These are phyloP conservation scores for Rhagium mordax DNA, from an alignment of 2,888 invertebrate genomes.

Conservation along the genomic window DNA sequence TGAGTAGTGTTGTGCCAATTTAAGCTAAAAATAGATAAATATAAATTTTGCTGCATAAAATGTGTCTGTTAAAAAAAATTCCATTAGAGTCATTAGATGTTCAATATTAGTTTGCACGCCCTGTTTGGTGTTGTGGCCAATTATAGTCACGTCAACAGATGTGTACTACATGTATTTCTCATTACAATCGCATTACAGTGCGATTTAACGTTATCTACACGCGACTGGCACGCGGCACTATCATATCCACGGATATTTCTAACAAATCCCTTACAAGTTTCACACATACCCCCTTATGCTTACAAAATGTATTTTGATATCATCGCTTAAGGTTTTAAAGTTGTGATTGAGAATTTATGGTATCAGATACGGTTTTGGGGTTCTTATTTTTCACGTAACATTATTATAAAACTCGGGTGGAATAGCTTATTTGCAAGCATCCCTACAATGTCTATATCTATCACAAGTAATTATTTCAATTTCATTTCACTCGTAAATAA, in stretches of 20 bases:
- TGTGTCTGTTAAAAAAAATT: too few relatives aligned
- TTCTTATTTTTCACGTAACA: constrained; percentile 41
- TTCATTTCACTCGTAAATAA: too few relatives aligned
- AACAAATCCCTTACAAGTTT: constrained; percentile 33
- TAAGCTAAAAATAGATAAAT: too few relatives aligned
- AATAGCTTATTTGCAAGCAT: not conserved
- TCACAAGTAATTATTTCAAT: too few relatives aligned
- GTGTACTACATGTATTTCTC: constrained; percentile 31
- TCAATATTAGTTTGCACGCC: not conserved
- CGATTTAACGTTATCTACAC: constrained; percentile 62
- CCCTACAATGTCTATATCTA: too few relatives aligned
- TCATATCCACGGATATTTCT: constrained; percentile 38
- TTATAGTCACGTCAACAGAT: constrained; percentile 33
- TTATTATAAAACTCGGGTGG: constrained; percentile 31
- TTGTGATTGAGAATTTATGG: constrained; percentile 55
- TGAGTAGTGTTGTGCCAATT: too few relatives aligned
- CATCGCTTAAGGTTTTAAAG: constrained; percentile 53
- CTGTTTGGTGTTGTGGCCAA: constrained; percentile 13
- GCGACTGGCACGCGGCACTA: constrained; percentile 54
- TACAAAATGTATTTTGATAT: constrained; percentile 50
- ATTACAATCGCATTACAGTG: constrained; percentile 57
- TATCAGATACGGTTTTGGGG: constrained; percentile 48
- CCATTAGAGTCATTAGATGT: not conserved
- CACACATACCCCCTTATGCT: constrained; percentile 35
- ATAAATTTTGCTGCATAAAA: too few relatives aligned